These are phyloP conservation scores for Ceratoteleas bidentatus DNA, from an alignment of 1,140 invertebrate genomes.

Conservation along the genomic window DNA sequence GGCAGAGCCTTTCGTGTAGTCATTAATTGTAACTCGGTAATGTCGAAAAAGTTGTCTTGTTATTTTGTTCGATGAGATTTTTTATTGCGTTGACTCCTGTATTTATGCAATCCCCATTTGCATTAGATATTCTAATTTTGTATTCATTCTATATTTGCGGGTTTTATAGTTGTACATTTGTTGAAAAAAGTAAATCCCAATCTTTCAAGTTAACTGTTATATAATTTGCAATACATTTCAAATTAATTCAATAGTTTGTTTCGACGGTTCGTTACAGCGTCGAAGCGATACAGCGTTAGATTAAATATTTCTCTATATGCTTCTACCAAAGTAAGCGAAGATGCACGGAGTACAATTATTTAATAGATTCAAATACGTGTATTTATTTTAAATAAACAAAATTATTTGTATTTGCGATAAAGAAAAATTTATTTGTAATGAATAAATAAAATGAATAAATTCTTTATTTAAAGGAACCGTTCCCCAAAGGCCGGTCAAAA, in stretches of 20 bases:
- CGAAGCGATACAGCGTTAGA: slow-evolving; percentile 24
- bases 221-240: slow-evolving; percentile 27
- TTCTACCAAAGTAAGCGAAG: slow-evolving; percentile 4
- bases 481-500: no score
- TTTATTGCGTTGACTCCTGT: not conserved
- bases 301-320: slow-evolving; percentile 41
- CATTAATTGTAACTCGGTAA: not conserved
- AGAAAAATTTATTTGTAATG: no score
- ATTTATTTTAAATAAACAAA: not conserved
- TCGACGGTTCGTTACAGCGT: slow-evolving; percentile 8
- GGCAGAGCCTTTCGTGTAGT: not conserved
- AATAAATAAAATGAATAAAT: not conserved
- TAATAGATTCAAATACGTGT: not conserved
- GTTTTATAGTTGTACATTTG: no score
- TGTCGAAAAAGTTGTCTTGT: not conserved
- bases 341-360: no score
- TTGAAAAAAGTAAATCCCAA: slow-evolving; percentile 11
- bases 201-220: slow-evolving; percentile 14
- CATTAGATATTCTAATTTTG: no score
- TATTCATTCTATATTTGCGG: no score
- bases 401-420: no score
- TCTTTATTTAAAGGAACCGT: no score
- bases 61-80: no score
- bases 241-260: slow-evolving; percentile 6
- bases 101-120: not conserved